A percentile compares a stretch with the other conserved stretches of the same genome.
Conservation (phyloP, 2,888 invertebrate species). For the Calameuta idolon region DNA sequence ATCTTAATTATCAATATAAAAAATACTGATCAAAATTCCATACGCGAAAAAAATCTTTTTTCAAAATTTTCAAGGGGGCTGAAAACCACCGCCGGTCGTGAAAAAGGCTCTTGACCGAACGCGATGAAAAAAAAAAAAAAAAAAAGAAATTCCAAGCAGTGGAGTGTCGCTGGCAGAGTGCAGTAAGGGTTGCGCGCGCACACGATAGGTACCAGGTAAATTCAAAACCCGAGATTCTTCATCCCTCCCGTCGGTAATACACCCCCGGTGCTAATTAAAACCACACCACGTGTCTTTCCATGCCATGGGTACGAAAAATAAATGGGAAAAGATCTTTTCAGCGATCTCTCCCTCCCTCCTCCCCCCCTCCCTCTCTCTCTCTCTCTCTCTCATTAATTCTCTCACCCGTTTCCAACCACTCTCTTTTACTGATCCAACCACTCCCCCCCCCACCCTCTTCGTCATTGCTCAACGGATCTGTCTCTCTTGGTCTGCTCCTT, state of each 20-base stretch:
- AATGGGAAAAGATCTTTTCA: slow-evolving; percentile 60
- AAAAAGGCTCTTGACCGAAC: slow-evolving; percentile 1
- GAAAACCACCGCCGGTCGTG: neutral
- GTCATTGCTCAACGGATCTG: neutral
- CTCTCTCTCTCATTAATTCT: slow-evolving; percentile 13
- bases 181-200: neutral
- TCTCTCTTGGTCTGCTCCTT: slow-evolving; percentile 18
- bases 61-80: neutral
- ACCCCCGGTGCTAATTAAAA: slow-evolving; percentile 57
- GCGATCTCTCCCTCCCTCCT: slow-evolving; percentile 24
- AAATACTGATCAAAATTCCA: neutral
- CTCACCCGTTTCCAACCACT: neutral
- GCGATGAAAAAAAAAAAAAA: neutral
- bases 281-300: slow-evolving; percentile 59
- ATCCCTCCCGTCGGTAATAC: slow-evolving; percentile 39
- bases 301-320: slow-evolving; percentile 57
- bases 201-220: slow-evolving; percentile 30
- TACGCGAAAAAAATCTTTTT: neutral
- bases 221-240: slow-evolving; percentile 50
- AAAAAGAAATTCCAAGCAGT: neutral
- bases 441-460: neutral
- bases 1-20: neutral
- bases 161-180: neutral
- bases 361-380: slow-evolving; percentile 12
- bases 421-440: neutral